A percentile compares a stretch with the other conserved stretches of the same genome.
Conservation (phyloP, 2,797 vertebrate species). For the Thalassophryne amazonica region DNA sequence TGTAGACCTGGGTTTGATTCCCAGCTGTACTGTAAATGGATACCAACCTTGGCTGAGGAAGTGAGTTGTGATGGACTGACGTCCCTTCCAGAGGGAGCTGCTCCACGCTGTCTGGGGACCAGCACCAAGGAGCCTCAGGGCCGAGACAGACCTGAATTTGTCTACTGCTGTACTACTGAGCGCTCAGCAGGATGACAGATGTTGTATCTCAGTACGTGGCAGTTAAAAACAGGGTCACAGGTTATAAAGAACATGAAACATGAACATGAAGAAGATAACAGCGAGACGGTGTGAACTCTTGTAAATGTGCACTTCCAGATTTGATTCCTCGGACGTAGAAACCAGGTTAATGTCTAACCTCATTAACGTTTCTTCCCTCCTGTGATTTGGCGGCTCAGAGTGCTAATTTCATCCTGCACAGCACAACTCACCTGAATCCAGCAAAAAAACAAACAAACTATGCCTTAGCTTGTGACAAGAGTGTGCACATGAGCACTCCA, state of each 20-base stretch:
- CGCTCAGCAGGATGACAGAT: too few relatives aligned
- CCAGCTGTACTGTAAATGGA: too few relatives aligned
- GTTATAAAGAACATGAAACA: conserved; percentile 2
- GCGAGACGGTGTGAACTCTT: neutral
- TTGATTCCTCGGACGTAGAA: conserved; percentile 23
- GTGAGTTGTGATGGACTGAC: too few relatives aligned
- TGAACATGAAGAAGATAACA: neutral
- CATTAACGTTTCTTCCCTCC: conserved; percentile 41
- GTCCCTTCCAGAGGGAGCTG: too few relatives aligned
- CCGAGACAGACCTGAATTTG: too few relatives aligned
- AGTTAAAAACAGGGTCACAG: conserved; percentile 1
- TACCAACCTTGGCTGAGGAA: too few relatives aligned
- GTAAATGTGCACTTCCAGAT: conserved; percentile 7
- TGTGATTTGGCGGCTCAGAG: conserved; percentile 35
- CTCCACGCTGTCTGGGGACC: too few relatives aligned
- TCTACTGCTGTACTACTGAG: too few relatives aligned
- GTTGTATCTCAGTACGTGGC: too few relatives aligned
- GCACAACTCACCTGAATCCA: conserved; percentile 11
- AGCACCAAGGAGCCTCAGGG: too few relatives aligned
- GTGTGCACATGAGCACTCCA: neutral
- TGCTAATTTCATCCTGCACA: conserved; percentile 32
- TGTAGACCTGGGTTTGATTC: too few relatives aligned
- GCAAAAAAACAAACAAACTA: neutral
- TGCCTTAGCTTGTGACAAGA: neutral
- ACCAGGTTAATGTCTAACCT: conserved; percentile 45